Evolutionary conservation across 2,888 invertebrate species (phyloP).

Genomic region (Campoplex capitator): DNA sequence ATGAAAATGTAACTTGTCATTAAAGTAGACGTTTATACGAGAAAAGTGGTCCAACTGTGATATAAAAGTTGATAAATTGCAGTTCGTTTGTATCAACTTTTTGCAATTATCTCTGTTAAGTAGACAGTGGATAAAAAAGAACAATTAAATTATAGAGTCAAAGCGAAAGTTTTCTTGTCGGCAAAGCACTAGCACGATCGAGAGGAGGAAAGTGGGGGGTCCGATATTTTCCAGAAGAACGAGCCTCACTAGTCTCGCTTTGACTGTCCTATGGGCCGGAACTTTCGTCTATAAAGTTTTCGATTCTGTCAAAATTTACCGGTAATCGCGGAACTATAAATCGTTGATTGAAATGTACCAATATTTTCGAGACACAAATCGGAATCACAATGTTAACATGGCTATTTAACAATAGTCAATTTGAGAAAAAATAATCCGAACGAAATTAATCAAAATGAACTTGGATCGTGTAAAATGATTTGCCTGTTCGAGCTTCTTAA

Average conservation of each 20-base stretch:
- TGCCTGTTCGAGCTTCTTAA: no score
- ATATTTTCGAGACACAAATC: background rate
- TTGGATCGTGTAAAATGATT: no score
- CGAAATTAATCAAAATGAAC: no score
- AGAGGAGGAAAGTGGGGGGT: background rate
- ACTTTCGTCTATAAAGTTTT: background rate
- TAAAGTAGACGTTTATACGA: background rate
- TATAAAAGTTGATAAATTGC: background rate
- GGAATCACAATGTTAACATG: background rate
- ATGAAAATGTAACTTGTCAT: background rate
- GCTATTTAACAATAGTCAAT: background rate
- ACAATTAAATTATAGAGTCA: slow-evolving; percentile 20
- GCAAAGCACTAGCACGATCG: background rate
- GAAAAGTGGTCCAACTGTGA: background rate
- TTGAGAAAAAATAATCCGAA: no score
- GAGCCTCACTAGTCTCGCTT: background rate
- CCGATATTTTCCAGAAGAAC: slow-evolving; percentile 3
- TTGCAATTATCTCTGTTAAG: background rate
- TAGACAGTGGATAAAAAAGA: background rate
- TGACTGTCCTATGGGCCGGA: background rate
- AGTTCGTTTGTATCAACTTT: slow-evolving; percentile 2
- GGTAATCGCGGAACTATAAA: background rate
- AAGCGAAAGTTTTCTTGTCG: background rate
- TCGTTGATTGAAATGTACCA: background rate
- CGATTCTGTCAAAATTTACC: background rate